Conservation (phyloP, 1,140 invertebrate genomes). For the Drosophila busckii region DNA sequence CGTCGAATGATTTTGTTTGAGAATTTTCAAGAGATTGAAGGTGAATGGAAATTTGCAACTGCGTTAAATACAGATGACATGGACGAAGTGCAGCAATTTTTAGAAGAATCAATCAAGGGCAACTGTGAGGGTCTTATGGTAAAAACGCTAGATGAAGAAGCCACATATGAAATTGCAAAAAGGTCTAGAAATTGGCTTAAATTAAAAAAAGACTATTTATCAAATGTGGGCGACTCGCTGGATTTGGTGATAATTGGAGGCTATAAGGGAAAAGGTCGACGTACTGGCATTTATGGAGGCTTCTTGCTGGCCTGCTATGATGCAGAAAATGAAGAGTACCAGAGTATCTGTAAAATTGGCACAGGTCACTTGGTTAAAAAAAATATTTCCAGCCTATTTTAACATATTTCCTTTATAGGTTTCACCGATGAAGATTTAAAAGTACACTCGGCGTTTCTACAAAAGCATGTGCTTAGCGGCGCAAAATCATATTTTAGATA, state of each 20-base stretch:
- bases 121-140: constrained; percentile 99
- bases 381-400: neutral
- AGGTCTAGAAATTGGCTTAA: constrained; percentile 98
- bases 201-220: constrained; percentile 98
- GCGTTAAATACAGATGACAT: constrained; percentile 90
- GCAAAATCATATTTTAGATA: constrained; percentile 93
- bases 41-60: constrained; percentile 93
- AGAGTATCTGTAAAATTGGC: constrained; percentile 91
- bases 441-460: constrained; percentile 88
- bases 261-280: constrained; percentile 95
- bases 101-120: constrained; percentile 97
- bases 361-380: constrained; percentile 83
- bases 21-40: constrained; percentile 88
- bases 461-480: constrained; percentile 85
- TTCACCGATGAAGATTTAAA: constrained; percentile 96
- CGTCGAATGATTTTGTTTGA: constrained; percentile 87
- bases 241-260: constrained; percentile 98
- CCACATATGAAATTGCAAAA: constrained; percentile 99
- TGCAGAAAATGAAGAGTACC: constrained; percentile 94
- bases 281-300: constrained; percentile 96
- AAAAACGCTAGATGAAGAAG: constrained; percentile 95
- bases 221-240: constrained; percentile 95
- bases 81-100: constrained; percentile 96
- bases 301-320: constrained; percentile 99
- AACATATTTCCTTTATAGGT: constrained; percentile 29